These are phyloP conservation scores for Corythoichthys intestinalis DNA, from an alignment of 2,113 vertebrate species.

Conservation along the genomic window DNA sequence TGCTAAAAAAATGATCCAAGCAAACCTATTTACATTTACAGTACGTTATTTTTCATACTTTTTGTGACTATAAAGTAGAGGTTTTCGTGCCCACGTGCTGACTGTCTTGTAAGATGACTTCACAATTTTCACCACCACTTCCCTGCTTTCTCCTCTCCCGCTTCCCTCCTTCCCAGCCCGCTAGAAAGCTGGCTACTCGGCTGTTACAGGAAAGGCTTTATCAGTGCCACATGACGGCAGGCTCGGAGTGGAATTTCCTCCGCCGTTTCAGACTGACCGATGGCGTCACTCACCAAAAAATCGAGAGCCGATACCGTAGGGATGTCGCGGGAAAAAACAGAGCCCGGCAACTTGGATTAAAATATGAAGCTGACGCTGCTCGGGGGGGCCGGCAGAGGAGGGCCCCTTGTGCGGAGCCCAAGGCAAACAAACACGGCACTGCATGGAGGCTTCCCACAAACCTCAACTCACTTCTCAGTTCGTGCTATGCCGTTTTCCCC, in stretches of 20 bases:
- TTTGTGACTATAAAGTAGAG: background rate
- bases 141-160: slow-evolving; percentile 64
- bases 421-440: slow-evolving; percentile 74
- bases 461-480: slow-evolving; percentile 71
- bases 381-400: slow-evolving; percentile 45
- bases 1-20: background rate
- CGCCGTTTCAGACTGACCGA: slow-evolving; percentile 78
- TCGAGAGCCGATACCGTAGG: background rate
- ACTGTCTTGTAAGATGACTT: slow-evolving; percentile 33
- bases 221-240: slow-evolving; percentile 94
- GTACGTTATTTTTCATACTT: background rate
- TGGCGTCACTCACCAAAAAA: slow-evolving; percentile 62
- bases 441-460: slow-evolving; percentile 73
- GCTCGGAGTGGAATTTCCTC: slow-evolving; percentile 96
- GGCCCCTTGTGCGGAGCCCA: slow-evolving; percentile 61
- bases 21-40: background rate
- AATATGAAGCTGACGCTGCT: slow-evolving; percentile 39
- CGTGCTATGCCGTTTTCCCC: slow-evolving; percentile 40
- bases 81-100: slow-evolving; percentile 35
- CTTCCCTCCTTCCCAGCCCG: slow-evolving; percentile 79
- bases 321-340: slow-evolving; percentile 19
- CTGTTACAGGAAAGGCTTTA: slow-evolving; percentile 98
- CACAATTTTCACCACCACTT: slow-evolving; percentile 41
- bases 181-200: slow-evolving; percentile 93
- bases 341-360: slow-evolving; percentile 44